Base-by-base conservation (phyloP, 53 echinoderm and acorn worm genomes). In the Actinopyga echinites region DNA sequence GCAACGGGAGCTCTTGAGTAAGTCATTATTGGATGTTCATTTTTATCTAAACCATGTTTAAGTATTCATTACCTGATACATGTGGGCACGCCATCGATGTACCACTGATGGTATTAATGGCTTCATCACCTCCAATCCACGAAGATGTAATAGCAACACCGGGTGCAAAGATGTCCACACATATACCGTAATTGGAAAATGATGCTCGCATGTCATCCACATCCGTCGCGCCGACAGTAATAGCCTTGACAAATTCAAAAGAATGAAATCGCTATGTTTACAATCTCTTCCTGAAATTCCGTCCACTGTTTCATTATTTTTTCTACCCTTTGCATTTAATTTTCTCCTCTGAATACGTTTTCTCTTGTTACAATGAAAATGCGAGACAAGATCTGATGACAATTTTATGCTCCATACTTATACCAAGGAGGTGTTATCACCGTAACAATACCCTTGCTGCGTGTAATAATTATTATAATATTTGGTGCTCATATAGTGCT, bases 1-100 rank as follows among this genome's bases (percentile, higher is more conserved):
- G 55, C 10, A 54, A 54, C 19, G 55, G 55, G 19, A 19, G 19
- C 10, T 12, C 55, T 19, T 24, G 26, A 29, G 26, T 26, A 1
- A 30, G 26, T 26, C 26, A 13, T 2, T 62, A 11, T 11, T 30
- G 30, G 22, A 62, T 62, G 21, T 62, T 26, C 6, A 62, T 26
- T 26, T 21, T 0, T 1, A 29, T 20, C 10, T 1, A 25, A 62
- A 26, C 10, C 2, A 29, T 11, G 55, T 10, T 59, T 59, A 26
- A 29, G n/a, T 24, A 22, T 38, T 43, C 40, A 40, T 12, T 24
- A 84, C 84, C 84, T 53, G 84, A 32, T 30, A 84, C 73, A 35
- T 73, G 74, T 26, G 84, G 74, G 53, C 69, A 69, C 20, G 84
- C 74, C 84, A 84, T 68, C 17, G 84, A 84, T 6, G 84, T 69